phyloP scores from a whole-genome alignment of 2,113 vertebrate genomes.

The Picathartes gymnocephalus region DNA sequence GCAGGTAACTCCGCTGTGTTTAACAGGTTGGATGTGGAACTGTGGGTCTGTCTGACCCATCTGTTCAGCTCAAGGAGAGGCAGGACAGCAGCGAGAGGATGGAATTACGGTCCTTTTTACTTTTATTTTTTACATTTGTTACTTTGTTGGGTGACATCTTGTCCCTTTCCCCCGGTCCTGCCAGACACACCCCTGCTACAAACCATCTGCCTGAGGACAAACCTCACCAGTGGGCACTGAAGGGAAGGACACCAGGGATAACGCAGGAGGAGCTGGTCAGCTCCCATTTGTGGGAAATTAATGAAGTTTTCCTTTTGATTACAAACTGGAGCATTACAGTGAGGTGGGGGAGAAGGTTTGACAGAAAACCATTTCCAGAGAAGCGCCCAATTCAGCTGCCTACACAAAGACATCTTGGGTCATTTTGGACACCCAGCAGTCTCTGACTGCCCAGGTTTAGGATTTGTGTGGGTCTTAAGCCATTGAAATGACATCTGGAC shows the following conservation, averaged over 20 bases:
- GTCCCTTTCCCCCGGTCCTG: not conserved
- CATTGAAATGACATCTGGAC: not conserved
- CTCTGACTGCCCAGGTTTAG: not conserved
- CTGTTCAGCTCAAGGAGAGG: conserved; percentile 29
- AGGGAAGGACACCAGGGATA: not conserved
- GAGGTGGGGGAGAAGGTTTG: not conserved
- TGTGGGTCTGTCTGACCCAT: not conserved
- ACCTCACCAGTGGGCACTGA: not conserved
- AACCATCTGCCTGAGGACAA: not conserved
- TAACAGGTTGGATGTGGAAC: not conserved
- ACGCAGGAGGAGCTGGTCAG: not conserved
- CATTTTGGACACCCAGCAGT: not conserved
- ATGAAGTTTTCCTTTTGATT: not conserved
- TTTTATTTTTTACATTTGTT: not conserved
- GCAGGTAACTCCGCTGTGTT: not conserved
- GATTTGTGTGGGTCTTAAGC: not conserved
- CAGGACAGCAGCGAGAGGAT: conserved; percentile 74
- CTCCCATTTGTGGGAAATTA: not conserved
- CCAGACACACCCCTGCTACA: not conserved
- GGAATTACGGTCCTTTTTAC: not conserved
- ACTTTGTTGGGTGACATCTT: not conserved
- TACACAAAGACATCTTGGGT: not conserved
- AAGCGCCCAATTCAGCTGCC: not conserved
- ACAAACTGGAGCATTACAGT: not conserved
- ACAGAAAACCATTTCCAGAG: not conserved